phyloP scores from a whole-genome alignment of 2,113 vertebrate species.

The Ceyx margarethae region DNA sequence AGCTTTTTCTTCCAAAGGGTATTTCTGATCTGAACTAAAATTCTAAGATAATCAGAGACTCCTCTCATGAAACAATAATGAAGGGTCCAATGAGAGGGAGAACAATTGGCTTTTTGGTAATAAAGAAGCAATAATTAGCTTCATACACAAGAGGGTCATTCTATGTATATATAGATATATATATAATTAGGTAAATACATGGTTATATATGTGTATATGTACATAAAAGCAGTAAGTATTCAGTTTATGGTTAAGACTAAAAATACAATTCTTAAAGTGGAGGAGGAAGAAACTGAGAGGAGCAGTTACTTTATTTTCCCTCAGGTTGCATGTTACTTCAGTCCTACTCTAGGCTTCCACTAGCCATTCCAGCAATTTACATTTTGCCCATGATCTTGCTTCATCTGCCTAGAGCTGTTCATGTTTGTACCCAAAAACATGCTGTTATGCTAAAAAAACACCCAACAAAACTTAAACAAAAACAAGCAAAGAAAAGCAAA shows the following conservation, averaged over 20 bases:
- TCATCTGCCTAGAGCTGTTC: neutral
- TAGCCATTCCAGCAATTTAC: neutral
- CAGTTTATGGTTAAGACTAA: neutral
- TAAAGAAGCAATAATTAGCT: neutral
- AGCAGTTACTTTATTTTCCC: neutral
- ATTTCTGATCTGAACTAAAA: neutral
- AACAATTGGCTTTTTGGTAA: neutral
- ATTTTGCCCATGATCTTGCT: neutral
- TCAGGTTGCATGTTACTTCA: neutral
- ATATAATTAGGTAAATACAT: neutral
- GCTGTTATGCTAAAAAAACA: neutral
- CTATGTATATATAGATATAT: no score
- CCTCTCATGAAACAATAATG: neutral
- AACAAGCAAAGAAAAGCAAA: neutral
- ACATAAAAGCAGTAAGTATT: neutral
- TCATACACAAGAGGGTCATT: neutral
- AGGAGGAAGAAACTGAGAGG: neutral
- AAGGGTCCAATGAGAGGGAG: neutral
- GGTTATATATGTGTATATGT: neutral
- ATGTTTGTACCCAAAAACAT: neutral
- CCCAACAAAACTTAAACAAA: neutral
- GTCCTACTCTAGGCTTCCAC: neutral
- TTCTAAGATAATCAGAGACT: fast-evolving
- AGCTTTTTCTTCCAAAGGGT: neutral
- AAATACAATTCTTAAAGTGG: neutral